Evolutionary conservation across 1,140 invertebrate species (phyloP), one percentile per base, ranked within the genome.

Genomic region (Drosophila navojoa): DNA sequence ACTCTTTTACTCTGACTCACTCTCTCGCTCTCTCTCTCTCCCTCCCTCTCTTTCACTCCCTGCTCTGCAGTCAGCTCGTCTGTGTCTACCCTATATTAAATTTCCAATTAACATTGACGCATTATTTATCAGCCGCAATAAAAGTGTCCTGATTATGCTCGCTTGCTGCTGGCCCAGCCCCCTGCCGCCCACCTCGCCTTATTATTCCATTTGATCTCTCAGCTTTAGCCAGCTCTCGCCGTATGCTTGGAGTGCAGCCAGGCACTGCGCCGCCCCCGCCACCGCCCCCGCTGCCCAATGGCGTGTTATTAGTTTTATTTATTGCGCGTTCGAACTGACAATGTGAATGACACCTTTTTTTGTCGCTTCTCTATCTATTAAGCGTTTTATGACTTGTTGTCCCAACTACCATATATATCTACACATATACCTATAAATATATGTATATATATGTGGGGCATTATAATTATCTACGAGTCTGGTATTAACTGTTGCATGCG

Each of bases 51-150:
- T 16, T 11, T 52, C 5, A n/a, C 11, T 53, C 27, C 22, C 54
- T 22, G 4, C 29, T 6, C 35, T 49, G 16, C 32, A 15, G 11
- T 32, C 40, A 50, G 25, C 40, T 13, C 7, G 16, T 7, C 13
- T 29, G 16, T 40, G 44, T 25, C 11, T 57, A 47, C n/a, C 15
- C 42, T 49, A 80, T 80, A 89, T 89, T 89, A 84, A 84, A 80
- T 89, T 89, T 84, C 84, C 85, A 89, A 89, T 89, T 89, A 89
- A 89, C 84, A 89, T 78, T 89, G 29, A 67, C 89, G 84, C 85
- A 73, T 89, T 89, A 89, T 89, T 89, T 90, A 89, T 89, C 84
- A 76, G 85, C 40, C 77, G 71, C 84, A 72, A 89, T 89, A 89
- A 89, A 90, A 89, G 74, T 87, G 84, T 87, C 79, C 79, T 87